Base-by-base conservation (phyloP, 2,888 invertebrate genomes). In the Drosophila anceps region DNA sequence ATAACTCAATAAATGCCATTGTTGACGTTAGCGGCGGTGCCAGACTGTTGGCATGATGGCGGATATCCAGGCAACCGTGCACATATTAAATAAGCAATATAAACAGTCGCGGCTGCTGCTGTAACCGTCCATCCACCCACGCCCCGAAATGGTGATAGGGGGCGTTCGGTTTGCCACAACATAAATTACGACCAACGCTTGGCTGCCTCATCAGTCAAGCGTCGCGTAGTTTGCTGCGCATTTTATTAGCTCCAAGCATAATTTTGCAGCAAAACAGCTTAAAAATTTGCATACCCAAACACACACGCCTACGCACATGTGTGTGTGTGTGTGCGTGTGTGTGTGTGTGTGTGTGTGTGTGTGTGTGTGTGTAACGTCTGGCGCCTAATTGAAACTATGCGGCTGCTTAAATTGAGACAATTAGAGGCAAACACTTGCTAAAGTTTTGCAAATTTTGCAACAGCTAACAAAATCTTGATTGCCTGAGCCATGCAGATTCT, bases 61-160 rank as follows among this genome's bases (percentile, higher is more conserved):
- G 73, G 72, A 51, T 69, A 81, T 70, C 76, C 88, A 90, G 83
- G 79, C 84, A 88, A 72, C 72, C 86, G 86, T 83, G 86, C 81
- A 85, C 83, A 88, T 85, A 88, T 90, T 85, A 88, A 85, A 85
- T 85, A 90, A 90, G 90, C 84, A 90, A 90, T 86, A 86, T 86
- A 90, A 85, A 88, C 84, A 88, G 43, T 64, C 27, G 10, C 44
- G 55, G 48, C 48, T n/a, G 48, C 48, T 29, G 48, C 10, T 24
- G 15, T 50, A 50, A 31, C 48, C 12, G 41, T 10, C 27, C n/a
- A n/a, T n/a, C 27, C 46, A 27, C 46, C 27, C 46, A 46, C 46
- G 15, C 15, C 27, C 43, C 1, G 2, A 44, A 44, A 7, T 18
- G 18, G 4, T 2, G 20, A 35, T 20, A 4, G 20, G 51, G 20